Conservation (phyloP, 2,888 invertebrate genomes). For the Ochlodes sylvanus region DNA sequence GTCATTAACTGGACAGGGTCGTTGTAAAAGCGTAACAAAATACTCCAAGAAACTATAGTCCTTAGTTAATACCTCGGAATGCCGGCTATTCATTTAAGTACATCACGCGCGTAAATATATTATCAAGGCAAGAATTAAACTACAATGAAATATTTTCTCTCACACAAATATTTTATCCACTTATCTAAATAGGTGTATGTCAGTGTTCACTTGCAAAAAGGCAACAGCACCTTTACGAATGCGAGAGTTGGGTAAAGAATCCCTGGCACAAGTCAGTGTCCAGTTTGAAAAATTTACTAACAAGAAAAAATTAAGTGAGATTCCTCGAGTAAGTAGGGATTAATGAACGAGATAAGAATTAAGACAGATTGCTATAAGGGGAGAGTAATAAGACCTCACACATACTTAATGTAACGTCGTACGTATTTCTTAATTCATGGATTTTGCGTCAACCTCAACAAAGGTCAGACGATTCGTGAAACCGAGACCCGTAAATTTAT, state of each 20-base stretch:
- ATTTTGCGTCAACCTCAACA: constrained; percentile 4
- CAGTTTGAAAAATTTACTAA: constrained; percentile 37
- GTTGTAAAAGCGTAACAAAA: constrained; percentile 12
- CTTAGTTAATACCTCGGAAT: constrained; percentile 29
- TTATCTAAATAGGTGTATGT: constrained; percentile 39
- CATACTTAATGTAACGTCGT: constrained; percentile 21
- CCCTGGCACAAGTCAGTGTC: constrained; percentile 31
- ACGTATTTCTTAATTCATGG: constrained; percentile 20
- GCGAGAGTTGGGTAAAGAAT: constrained; percentile 37
- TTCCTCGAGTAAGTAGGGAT: constrained; percentile 37
- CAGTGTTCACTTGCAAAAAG: constrained; percentile 32
- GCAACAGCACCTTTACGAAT: constrained; percentile 30
- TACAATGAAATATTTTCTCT: constrained; percentile 38
- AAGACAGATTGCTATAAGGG: constrained; percentile 35
- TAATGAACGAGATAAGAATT: constrained; percentile 38
- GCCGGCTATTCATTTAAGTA: constrained; percentile 33
- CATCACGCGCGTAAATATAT: constrained; percentile 35
- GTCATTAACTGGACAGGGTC: too few relatives aligned
- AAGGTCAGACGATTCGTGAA: neutral
- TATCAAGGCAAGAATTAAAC: constrained; percentile 35
- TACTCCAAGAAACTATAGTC: constrained; percentile 1
- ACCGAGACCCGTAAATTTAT: neutral
- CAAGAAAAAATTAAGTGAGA: constrained; percentile 38
- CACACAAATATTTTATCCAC: constrained; percentile 39
- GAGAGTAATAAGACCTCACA: constrained; percentile 38